These are phyloP conservation scores for Metopolophium dirhodum DNA, from an alignment of 1,140 invertebrate genomes.

Conservation along the genomic window DNA sequence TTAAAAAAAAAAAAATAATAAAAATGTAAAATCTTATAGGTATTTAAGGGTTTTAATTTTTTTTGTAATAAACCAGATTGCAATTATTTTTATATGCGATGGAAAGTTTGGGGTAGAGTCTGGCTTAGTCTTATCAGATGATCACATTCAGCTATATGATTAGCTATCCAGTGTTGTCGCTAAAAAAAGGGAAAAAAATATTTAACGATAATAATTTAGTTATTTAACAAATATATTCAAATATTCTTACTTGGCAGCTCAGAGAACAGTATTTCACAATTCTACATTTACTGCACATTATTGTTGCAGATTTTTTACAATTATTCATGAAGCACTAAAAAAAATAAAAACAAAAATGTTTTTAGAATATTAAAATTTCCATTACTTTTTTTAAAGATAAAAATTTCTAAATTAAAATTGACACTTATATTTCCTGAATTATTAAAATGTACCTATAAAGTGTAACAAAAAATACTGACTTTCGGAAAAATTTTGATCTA, in stretches of 20 bases:
- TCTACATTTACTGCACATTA: slow-evolving; percentile 20
- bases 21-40: too few relatives aligned
- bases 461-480: too few relatives aligned
- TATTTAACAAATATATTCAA: not conserved
- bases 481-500: too few relatives aligned
- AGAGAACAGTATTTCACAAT: slow-evolving; percentile 13
- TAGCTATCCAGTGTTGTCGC: not conserved
- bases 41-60: too few relatives aligned
- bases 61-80: not conserved
- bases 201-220: not conserved
- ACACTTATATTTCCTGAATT: not conserved
- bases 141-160: slow-evolving; percentile 14
- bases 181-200: not conserved
- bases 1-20: too few relatives aligned
- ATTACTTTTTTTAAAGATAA: too few relatives aligned
- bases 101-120: not conserved
- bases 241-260: slow-evolving; percentile 37
- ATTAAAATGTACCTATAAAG: not conserved
- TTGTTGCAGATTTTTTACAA: not conserved
- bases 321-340: slow-evolving; percentile 21
- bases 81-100: not conserved
- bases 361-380: not conserved
- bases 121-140: not conserved
- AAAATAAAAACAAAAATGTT: not conserved
- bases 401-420: too few relatives aligned